Conservation (phyloP, 2,888 invertebrate genomes). For the Caenorhabditis angaria region DNA sequence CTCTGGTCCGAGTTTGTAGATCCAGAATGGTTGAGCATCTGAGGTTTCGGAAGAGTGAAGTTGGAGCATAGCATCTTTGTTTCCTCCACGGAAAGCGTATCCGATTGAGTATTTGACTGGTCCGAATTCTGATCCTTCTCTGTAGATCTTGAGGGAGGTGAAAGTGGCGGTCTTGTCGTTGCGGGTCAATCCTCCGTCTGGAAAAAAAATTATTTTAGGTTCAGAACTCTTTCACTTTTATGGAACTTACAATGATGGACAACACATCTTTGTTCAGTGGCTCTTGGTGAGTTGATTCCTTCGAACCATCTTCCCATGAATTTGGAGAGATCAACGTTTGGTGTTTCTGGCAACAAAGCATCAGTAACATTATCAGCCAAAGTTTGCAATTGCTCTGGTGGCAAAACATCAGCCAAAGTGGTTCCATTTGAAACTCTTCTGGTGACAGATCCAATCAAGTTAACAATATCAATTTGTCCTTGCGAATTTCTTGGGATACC, state of each 20-base stretch:
- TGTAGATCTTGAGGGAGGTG: slow-evolving; percentile 72
- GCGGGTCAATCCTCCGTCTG: slow-evolving; percentile 72
- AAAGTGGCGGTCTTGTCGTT: slow-evolving; percentile 73
- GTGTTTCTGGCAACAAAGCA: slow-evolving; percentile 70
- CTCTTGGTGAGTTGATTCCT: slow-evolving; percentile 70
- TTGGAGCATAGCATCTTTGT: slow-evolving; percentile 72
- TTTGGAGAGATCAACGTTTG: slow-evolving; percentile 70
- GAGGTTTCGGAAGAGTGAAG: slow-evolving; percentile 70
- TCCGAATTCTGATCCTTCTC: slow-evolving; percentile 72
- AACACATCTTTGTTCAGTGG: slow-evolving; percentile 72
- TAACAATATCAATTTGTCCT: slow-evolving; percentile 72
- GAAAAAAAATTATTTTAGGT: slow-evolving; percentile 16
- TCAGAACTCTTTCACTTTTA: neutral
- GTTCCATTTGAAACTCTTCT: slow-evolving; percentile 72
- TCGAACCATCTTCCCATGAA: slow-evolving; percentile 73
- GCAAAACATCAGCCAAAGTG: slow-evolving; percentile 71
- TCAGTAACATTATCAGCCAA: slow-evolving; percentile 72
- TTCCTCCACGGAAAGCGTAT: slow-evolving; percentile 72
- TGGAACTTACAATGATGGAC: slow-evolving; percentile 72
- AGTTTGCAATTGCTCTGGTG: slow-evolving; percentile 71
- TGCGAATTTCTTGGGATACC: slow-evolving; percentile 71
- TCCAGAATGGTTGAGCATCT: slow-evolving; percentile 73
- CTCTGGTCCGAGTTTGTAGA: slow-evolving; percentile 72
- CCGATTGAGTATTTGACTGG: slow-evolving; percentile 72
- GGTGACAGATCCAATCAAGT: slow-evolving; percentile 71